These are phyloP conservation scores for Potamilus streckersoni DNA, from an alignment of 1,140 invertebrate genomes.

Conservation along the genomic window DNA sequence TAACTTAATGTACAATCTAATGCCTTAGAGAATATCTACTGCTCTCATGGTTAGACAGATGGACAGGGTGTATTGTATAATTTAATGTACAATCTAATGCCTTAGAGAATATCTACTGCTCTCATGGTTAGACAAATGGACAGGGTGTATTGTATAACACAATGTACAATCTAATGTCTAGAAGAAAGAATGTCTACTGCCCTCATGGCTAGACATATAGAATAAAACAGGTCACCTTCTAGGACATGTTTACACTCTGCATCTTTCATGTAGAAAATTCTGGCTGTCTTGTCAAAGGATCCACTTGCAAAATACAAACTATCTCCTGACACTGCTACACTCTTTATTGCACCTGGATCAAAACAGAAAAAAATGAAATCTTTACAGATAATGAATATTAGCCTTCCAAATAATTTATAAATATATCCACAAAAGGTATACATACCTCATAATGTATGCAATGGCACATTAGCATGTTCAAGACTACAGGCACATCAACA, in stretches of 20 bases:
- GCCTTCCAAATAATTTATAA: not conserved
- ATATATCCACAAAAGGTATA: too few relatives aligned
- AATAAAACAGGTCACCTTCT: too few relatives aligned
- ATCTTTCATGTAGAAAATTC: slow-evolving; percentile 46
- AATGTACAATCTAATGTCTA: too few relatives aligned
- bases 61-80: not conserved
- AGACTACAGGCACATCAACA: too few relatives aligned
- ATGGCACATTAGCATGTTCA: too few relatives aligned
- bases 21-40: too few relatives aligned
- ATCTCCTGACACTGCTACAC: slow-evolving; percentile 58
- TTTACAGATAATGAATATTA: slow-evolving; percentile 1
- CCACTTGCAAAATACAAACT: slow-evolving; percentile 63
- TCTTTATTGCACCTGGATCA: slow-evolving; percentile 58
- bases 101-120: too few relatives aligned
- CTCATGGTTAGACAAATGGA: not conserved
- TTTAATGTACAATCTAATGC: not conserved
- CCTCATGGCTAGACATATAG: not conserved
- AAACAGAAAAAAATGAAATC: not conserved
- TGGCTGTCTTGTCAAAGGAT: slow-evolving; percentile 60
- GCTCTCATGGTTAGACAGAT: not conserved
- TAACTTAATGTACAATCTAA: too few relatives aligned
- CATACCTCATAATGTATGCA: not conserved
- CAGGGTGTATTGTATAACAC: not conserved
- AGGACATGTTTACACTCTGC: slow-evolving; percentile 37
- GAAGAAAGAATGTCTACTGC: too few relatives aligned